These are phyloP conservation scores for Mastomys natalensis DNA, from an alignment of 2,113 vertebrate genomes.

Conservation along the genomic window DNA sequence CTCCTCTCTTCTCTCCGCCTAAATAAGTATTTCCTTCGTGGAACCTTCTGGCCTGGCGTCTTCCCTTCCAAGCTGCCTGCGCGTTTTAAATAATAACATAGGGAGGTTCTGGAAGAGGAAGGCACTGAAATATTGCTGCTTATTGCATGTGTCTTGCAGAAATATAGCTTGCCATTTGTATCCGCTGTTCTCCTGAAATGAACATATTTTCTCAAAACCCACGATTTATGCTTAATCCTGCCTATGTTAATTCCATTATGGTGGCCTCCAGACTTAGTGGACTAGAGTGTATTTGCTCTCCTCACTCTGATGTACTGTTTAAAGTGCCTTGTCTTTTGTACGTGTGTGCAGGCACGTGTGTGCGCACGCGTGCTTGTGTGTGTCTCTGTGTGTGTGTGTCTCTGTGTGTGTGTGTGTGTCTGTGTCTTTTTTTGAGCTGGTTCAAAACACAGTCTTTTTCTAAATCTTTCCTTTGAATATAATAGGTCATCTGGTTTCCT, in stretches of 20 bases:
- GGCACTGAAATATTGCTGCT: neutral
- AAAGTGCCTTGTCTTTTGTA: neutral
- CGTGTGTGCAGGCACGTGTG: no score
- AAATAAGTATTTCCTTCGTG: no score
- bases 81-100: no score
- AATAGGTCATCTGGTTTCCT: neutral
- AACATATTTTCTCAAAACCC: neutral
- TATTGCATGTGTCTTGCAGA: neutral
- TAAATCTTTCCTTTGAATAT: neutral
- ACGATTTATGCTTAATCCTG: neutral
- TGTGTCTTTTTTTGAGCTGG: neutral
- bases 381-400: no score
- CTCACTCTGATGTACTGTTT: neutral
- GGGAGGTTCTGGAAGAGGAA: neutral
- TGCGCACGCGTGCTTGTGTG: no score
- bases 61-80: no score
- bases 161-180: neutral
- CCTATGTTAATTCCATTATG: neutral
- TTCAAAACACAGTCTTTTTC: neutral
- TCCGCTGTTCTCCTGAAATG: neutral
- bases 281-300: neutral
- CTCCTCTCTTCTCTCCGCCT: no score
- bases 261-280: neutral
- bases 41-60: no score
- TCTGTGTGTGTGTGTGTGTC: no score